Base-by-base conservation (phyloP, 1,140 invertebrate species). In the Drosophila kepulauana region DNA sequence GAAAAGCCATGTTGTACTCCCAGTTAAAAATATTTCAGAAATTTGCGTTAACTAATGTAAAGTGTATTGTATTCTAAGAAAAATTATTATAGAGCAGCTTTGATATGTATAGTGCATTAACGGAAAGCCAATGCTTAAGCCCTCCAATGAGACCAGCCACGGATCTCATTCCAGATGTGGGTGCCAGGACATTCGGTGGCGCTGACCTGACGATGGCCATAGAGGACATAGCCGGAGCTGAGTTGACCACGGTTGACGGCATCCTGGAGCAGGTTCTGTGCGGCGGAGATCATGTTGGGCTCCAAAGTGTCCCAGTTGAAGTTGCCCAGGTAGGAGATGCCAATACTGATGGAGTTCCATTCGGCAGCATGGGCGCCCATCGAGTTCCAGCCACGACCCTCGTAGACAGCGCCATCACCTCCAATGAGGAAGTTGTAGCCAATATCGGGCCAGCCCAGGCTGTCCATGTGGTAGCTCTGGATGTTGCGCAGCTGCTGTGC, bases 161-260 rank as follows among this genome's bases (percentile, higher is more conserved):
- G 91, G 13, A 97, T 95, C 59, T 95, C 94, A 1, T 93, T 80
- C 77, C 94, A 96, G 5, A 96, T 91, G 0, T 93, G 91, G 7
- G 95, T 92, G 2, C 96, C 96, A 0, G 96, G 96, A 82, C 96
- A 96, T 56, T 95, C 94, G 0, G 96, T 97, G 1, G 93, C 91
- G 15, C 94, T 85, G 0, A 95, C 94, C 93, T 97, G 96, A 52
- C 95, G 93, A 78, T 96, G 96, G 0, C 95, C 96, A 1, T 96
- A 80, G 2, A 97, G 91, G 45, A 93, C 94, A 80, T 96, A 97
- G 66, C 95, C 90, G 1, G 91, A 63, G 30, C 89, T 87, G 15
- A 96, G 94, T 79, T 94, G 93, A 1, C 94, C 94, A 5, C 91
- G 81, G 56, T 76, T 82, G 0, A 96, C 94, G 3, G 96, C 96